Conservation (phyloP, 2,888 invertebrate genomes). For the Zaprionus lineosus region DNA sequence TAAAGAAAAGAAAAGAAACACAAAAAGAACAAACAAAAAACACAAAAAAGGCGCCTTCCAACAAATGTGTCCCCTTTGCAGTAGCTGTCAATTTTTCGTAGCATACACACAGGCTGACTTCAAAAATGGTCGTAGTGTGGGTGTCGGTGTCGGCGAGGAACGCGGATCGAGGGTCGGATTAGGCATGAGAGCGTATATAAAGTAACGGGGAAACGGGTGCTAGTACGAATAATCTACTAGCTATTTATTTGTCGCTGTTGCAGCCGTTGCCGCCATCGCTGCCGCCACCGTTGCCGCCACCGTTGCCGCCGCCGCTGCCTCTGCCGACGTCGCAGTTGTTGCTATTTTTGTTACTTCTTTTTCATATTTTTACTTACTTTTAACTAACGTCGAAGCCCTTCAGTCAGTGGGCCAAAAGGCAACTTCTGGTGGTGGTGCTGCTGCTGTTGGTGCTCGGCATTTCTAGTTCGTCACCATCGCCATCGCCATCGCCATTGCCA, state of each 20-base stretch:
- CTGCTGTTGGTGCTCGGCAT: conserved; percentile 41
- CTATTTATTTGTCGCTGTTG: conserved; percentile 71
- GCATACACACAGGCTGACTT: conserved; percentile 69
- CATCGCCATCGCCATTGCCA: conserved; percentile 13
- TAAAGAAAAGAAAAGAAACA: conserved; percentile 43
- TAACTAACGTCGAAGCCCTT: conserved; percentile 50
- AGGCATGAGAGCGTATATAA: not conserved
- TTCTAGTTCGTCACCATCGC: conserved; percentile 42
- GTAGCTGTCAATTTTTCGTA: conserved; percentile 68
- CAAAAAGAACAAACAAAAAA: conserved; percentile 1
- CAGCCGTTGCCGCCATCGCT: conserved; percentile 16
- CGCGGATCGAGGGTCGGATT: not conserved
- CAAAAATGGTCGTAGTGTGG: conserved; percentile 46
- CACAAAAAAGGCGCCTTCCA: conserved; percentile 38
- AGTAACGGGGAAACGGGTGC: conserved; percentile 49
- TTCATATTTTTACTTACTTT: conserved; percentile 68
- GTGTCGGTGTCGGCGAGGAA: conserved; percentile 3
- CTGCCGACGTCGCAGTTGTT: conserved; percentile 31
- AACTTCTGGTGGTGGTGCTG: conserved; percentile 25
- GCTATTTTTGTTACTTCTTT: conserved; percentile 71
- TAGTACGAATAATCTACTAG: conserved; percentile 73
- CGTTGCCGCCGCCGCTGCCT: conserved; percentile 17
- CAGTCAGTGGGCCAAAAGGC: conserved; percentile 47
- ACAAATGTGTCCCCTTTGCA: conserved; percentile 66
- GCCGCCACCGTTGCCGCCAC: conserved; percentile 38